Conservation (phyloP, 2,888 invertebrate species). For the Neoscelio sp. region DNA sequence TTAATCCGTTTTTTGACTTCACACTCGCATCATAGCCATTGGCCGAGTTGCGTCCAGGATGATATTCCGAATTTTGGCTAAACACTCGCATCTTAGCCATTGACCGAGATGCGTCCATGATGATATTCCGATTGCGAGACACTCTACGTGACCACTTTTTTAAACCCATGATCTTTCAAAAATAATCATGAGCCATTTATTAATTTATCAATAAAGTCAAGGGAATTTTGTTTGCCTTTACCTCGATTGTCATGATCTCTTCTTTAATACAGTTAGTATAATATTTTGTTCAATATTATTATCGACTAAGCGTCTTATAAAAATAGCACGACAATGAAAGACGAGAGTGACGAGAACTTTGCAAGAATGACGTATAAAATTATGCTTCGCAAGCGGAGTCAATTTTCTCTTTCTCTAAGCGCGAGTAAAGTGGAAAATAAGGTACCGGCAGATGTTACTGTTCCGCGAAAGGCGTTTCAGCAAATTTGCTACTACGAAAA, state of each 20-base stretch:
- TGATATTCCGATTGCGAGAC: no score
- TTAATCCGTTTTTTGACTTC: no score
- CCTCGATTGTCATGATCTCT: no score
- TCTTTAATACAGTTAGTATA: not conserved
- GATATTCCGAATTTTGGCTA: no score
- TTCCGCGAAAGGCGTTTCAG: constrained; percentile 11
- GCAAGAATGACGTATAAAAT: constrained; percentile 27
- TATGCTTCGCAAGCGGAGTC: constrained; percentile 24
- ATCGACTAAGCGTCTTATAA: constrained; percentile 7
- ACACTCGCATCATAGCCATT: no score
- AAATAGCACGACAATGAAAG: constrained; percentile 17
- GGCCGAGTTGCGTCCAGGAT: no score
- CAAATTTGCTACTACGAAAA: no score
- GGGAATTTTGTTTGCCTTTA: no score
- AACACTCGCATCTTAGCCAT: no score
- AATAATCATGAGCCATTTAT: no score
- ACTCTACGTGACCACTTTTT: not conserved
- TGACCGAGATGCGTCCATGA: no score
- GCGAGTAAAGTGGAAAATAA: constrained; percentile 17
- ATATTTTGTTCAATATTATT: constrained; percentile 8
- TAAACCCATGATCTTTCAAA: not conserved
- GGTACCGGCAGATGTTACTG: constrained; percentile 5
- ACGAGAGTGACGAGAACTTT: constrained; percentile 31
- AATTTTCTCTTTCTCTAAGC: constrained; percentile 22
- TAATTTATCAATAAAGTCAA: no score